Evolutionary conservation across 2,113 vertebrate species (phyloP).

Genomic region (Ptychochromis oligacanthus): DNA sequence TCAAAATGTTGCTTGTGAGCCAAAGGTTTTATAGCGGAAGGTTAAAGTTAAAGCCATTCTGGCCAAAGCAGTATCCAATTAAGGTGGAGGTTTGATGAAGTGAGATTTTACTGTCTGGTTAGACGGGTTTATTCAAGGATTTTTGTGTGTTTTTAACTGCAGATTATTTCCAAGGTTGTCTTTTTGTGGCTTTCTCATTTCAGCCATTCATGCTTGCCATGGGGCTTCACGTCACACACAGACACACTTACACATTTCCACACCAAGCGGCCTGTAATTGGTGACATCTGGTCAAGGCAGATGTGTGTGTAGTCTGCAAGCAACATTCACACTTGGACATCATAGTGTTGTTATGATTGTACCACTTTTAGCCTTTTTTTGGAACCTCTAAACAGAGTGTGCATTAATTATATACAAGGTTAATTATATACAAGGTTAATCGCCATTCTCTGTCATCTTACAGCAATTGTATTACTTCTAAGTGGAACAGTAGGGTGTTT

Average conservation of each 20-base stretch:
- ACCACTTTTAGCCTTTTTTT: not conserved
- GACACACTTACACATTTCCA: not conserved
- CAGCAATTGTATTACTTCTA: not conserved
- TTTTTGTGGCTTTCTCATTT: conserved; percentile 52
- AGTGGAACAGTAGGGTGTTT: not conserved
- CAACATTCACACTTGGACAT: not conserved
- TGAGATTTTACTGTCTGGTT: conserved; percentile 51
- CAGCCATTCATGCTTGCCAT: conserved; percentile 4
- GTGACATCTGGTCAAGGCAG: conserved; percentile 60
- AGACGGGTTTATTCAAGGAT: conserved; percentile 21
- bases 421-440: not conserved
- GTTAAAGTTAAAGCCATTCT: conserved; percentile 23
- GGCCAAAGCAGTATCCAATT: conserved; percentile 22
- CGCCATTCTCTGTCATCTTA: not conserved
- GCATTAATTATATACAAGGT: not conserved
- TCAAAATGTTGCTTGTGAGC: conserved; percentile 28
- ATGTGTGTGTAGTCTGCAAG: conserved; percentile 29
- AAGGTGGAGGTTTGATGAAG: conserved; percentile 50
- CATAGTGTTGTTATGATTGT: not conserved
- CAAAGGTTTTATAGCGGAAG: conserved; percentile 27
- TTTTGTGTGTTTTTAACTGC: conserved; percentile 25
- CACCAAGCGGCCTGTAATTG: conserved; percentile 48
- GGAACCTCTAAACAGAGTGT: not conserved
- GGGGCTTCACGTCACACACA: not conserved
- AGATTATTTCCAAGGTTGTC: conserved; percentile 39